Percentiles rank a stretch among this genome's conserved stretches.
These are phyloP conservation scores for Pristis pectinata DNA, from an alignment of 2,797 vertebrate genomes.

Conservation along the genomic window DNA sequence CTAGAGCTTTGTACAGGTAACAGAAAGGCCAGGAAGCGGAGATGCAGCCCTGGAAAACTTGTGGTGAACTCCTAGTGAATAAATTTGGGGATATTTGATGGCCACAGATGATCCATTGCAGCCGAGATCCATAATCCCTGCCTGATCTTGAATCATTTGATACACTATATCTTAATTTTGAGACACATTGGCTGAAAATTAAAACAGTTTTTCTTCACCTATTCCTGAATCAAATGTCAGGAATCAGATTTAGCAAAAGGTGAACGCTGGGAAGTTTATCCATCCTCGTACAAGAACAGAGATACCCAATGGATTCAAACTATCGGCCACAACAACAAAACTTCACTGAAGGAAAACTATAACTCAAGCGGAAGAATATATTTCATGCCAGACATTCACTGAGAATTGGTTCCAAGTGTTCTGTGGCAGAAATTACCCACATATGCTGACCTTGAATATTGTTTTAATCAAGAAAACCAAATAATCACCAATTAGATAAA, in stretches of 20 bases:
- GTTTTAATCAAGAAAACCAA: slow-evolving; percentile 22
- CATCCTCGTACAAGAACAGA: not conserved
- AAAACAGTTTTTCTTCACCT: not conserved
- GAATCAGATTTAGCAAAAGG: not conserved
- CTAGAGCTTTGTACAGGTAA: not conserved
- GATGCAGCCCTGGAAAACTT: not conserved
- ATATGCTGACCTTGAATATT: not conserved
- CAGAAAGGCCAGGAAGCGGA: not conserved
- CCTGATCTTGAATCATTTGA: not conserved
- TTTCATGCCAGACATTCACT: not conserved
- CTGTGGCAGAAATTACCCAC: slow-evolving; percentile 8
- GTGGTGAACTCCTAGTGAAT: no score
- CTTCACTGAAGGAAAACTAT: not conserved
- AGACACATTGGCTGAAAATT: not conserved
- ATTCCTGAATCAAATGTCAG: not conserved
- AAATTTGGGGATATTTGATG: no score
- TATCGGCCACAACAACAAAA: not conserved
- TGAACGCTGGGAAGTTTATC: no score
- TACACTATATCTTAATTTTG: not conserved
- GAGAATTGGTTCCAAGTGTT: slow-evolving; percentile 1
- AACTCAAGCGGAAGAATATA: not conserved
- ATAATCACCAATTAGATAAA: slow-evolving; percentile 6
- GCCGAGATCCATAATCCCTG: not conserved
- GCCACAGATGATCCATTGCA: not conserved
- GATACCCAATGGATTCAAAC: not conserved